Evolutionary conservation across 1,140 invertebrate species (phyloP).

Genomic region (Heliconius congener): DNA sequence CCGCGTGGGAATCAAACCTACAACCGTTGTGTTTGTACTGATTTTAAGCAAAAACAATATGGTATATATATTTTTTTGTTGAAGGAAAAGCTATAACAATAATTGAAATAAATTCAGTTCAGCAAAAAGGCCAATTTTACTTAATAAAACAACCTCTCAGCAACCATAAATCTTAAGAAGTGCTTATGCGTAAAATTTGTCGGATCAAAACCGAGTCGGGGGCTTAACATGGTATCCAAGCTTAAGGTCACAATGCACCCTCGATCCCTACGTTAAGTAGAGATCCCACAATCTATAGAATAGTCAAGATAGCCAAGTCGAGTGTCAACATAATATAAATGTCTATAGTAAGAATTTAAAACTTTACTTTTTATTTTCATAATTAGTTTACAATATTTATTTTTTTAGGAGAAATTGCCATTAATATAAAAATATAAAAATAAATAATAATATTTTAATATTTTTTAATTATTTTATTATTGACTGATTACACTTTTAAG

Average conservation of each 20-base stretch:
- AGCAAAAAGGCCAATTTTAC: not conserved
- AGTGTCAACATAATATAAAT: too few species aligned
- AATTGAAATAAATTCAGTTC: not conserved
- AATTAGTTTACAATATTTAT: too few species aligned
- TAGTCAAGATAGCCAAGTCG: conserved; percentile 37
- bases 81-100: not conserved
- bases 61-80: not conserved
- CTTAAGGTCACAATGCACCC: conserved; percentile 51
- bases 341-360: too few species aligned
- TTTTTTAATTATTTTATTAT: too few species aligned
- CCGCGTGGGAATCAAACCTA: too few species aligned
- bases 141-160: conserved; percentile 4
- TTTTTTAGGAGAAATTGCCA: too few species aligned
- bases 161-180: conserved; percentile 26
- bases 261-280: conserved; percentile 53
- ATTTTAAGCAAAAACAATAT: not conserved
- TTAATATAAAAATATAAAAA: too few species aligned
- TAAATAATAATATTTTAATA: too few species aligned
- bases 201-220: conserved; percentile 40
- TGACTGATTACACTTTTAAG: too few species aligned
- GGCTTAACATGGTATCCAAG: conserved; percentile 34
- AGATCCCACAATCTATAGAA: conserved; percentile 44
- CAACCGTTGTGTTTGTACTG: too few species aligned
- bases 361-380: too few species aligned
- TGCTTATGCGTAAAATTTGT: conserved; percentile 44